These are phyloP conservation scores for Pogonognathellus flavescens DNA, from an alignment of 1,140 invertebrate species.

Conservation along the genomic window DNA sequence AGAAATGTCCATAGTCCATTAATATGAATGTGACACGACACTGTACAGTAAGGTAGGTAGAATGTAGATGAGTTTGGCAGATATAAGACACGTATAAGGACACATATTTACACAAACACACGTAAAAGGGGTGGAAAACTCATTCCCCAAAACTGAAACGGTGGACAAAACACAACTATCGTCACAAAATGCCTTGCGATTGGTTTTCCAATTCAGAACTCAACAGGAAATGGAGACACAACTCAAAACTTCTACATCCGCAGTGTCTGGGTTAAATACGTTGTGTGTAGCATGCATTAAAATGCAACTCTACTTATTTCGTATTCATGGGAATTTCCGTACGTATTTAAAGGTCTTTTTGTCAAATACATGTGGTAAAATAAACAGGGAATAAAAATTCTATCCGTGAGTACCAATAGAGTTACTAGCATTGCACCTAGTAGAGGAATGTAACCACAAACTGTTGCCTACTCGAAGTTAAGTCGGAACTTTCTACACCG, in stretches of 20 bases:
- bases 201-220: constrained; percentile 16
- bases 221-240: constrained; percentile 36
- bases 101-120: neutral
- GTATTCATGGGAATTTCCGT: no score
- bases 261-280: neutral
- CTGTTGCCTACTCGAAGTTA: neutral
- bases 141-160: constrained; percentile 40
- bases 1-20: constrained; percentile 8
- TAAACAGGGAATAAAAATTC: no score
- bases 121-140: constrained; percentile 35
- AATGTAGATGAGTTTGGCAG: no score
- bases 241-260: constrained; percentile 34
- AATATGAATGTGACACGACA: constrained; percentile 29
- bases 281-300: no score
- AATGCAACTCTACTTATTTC: no score
- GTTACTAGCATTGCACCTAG: no score
- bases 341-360: no score
- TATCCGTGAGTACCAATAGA: no score
- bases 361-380: no score
- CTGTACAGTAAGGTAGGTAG: neutral
- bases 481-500: no score
- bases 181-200: constrained; percentile 25
- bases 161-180: constrained; percentile 29
- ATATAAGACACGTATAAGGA: neutral
- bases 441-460: neutral